A percentile compares a stretch with the other conserved stretches of the same genome.
These are phyloP conservation scores for Nephrotoma flavescens DNA, from an alignment of 2,888 invertebrate genomes.

Conservation along the genomic window DNA sequence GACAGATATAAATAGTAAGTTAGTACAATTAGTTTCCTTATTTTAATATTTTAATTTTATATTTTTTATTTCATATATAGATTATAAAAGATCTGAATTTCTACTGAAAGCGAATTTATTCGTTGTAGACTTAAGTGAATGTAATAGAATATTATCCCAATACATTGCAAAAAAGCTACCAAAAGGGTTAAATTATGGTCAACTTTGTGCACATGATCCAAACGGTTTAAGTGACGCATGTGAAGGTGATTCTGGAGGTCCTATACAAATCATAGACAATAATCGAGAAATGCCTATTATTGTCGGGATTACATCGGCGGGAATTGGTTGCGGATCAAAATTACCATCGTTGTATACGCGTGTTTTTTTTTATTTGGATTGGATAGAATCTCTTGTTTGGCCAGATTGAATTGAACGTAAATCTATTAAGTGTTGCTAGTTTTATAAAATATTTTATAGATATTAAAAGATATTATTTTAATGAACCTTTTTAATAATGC, in stretches of 20 bases:
- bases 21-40: neutral
- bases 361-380: constrained; percentile 25
- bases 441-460: too few relatives aligned
- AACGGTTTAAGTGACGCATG: constrained; percentile 21
- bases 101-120: constrained; percentile 16
- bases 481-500: too few relatives aligned
- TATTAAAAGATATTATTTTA: too few relatives aligned
- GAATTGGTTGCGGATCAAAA: constrained; percentile 20
- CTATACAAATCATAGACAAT: constrained; percentile 17
- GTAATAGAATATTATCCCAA: constrained; percentile 11
- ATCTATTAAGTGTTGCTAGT: too few relatives aligned
- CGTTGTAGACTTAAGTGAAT: constrained; percentile 10
- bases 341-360: constrained; percentile 26
- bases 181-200: constrained; percentile 11
- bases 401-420: constrained; percentile 8
- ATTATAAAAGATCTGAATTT: constrained; percentile 10
- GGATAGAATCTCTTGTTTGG: constrained; percentile 26
- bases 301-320: constrained; percentile 23
- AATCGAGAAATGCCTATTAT: constrained; percentile 15
- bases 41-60: neutral
- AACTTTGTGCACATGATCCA: constrained; percentile 17
- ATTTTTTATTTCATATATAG: constrained; percentile 7
- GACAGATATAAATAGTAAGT: constrained; percentile 11
- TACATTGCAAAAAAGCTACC: constrained; percentile 6
- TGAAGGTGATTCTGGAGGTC: constrained; percentile 27